Base-by-base conservation (phyloP, 1,140 invertebrate genomes). In the Philotrypesis tridentata region DNA sequence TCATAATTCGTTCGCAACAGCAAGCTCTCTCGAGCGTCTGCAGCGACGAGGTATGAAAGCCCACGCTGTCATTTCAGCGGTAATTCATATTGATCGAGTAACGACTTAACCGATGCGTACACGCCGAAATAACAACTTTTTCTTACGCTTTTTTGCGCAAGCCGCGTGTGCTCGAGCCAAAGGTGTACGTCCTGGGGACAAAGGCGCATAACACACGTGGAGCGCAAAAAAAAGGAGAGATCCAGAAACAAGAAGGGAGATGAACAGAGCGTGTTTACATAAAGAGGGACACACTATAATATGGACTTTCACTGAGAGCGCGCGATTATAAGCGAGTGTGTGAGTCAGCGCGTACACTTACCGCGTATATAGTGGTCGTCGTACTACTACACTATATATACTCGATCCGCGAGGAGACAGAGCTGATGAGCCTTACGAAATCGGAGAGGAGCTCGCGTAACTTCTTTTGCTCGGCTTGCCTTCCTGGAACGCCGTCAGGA, bases 401-500 rank as follows among this genome's bases (percentile, higher is more conserved):
- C 37, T 25, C 61, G 25, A n/a, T n/a, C 0, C 9, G 27, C 27
- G 14, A 8, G 70, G 21, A 60, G 55, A 65, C 67, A 43, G 65
- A 55, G 68, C 25, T 29, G 68, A 48, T 8, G 68, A 67, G 25
- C 25, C 23, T 76, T 75, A 25, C 80, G 80, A 76, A 81, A 76
- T 76, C 43, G 72, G 73, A 81, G 80, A 76, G 65, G 29, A 60
- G 73, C 29, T 21, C 25, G 37, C 70, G 17, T 43, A 74, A 74
- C 68, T 80, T 63, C 29, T 72, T 80, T 80, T 72, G 79, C 78
- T 72, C 70, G 78, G 1, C 43, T 79, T 80, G 78, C 70, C 33
- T 72, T 80, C 78, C 31, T 23, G 31, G 78, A 73, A 73, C 33
- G 17, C 8, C 61, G 7, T 23, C 25, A 11, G 61, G 11, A 27